Evolutionary conservation across 2,113 vertebrate species (phyloP).

Genomic region (Pandion haliaetus): DNA sequence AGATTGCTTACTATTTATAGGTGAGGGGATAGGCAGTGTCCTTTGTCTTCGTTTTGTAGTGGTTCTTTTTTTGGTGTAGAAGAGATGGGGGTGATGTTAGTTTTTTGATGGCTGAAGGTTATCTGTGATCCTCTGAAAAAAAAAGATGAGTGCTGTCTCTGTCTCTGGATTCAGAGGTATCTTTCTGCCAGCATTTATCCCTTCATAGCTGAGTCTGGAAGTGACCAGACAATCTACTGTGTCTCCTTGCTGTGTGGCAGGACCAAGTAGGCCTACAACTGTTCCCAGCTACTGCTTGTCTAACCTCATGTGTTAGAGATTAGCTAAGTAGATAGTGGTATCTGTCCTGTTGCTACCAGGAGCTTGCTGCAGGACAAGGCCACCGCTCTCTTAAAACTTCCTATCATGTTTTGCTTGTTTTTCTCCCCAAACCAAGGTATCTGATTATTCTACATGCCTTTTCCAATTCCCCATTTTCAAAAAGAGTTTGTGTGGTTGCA

Average conservation of each 20-base stretch:
- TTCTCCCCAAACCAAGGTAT: background rate
- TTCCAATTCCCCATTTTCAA: background rate
- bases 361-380: background rate
- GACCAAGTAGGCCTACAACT: background rate
- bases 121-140: background rate
- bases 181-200: background rate
- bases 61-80: background rate
- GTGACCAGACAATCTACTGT: background rate
- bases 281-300: background rate
- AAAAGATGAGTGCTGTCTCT: background rate
- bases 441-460: background rate
- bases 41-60: background rate
- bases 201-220: background rate
- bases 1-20: accelerated
- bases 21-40: background rate
- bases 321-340: background rate
- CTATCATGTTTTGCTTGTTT: background rate
- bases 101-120: background rate
- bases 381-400: background rate
- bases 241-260: background rate
- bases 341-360: background rate
- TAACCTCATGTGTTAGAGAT: background rate
- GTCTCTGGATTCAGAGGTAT: background rate
- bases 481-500: background rate
- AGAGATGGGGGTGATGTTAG: background rate